Conservation (phyloP, 2,113 vertebrate species). For the Regulus satrapa region DNA sequence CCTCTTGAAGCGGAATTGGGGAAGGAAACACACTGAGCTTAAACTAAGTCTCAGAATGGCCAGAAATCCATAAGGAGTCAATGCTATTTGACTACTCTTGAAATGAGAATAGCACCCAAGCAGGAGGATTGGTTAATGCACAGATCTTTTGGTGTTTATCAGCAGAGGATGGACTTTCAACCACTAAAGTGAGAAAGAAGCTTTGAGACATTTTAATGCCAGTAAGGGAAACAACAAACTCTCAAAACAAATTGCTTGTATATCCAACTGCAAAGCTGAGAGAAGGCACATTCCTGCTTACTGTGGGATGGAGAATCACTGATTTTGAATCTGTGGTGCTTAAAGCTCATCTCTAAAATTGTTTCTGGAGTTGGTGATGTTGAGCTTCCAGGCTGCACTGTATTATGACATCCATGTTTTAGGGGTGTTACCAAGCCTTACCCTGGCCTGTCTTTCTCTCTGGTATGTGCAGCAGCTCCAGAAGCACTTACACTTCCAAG, state of each 20-base stretch:
- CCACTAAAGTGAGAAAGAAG: background rate
- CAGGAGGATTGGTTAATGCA: background rate
- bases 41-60: background rate
- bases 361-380: background rate
- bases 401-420: rapidly evolving
- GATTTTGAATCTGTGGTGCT: background rate
- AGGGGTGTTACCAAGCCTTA: background rate
- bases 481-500: background rate
- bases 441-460: background rate
- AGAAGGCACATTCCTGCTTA: background rate
- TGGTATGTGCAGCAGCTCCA: background rate
- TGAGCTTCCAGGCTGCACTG: rapidly evolving
- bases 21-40: background rate
- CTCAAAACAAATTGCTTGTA: background rate
- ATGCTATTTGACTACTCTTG: background rate
- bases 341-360: background rate
- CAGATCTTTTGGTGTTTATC: background rate
- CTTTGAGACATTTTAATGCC: background rate
- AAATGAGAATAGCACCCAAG: background rate
- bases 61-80: background rate
- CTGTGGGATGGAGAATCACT: background rate
- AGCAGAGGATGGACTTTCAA: background rate
- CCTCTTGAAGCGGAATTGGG: background rate
- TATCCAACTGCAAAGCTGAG: rapidly evolving
- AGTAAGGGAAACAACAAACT: background rate